Percentiles rank a stretch among this genome's conserved stretches.
Evolutionary conservation across 2,797 vertebrate genomes (phyloP).

Genomic region (Falco novaeseelandiae): DNA sequence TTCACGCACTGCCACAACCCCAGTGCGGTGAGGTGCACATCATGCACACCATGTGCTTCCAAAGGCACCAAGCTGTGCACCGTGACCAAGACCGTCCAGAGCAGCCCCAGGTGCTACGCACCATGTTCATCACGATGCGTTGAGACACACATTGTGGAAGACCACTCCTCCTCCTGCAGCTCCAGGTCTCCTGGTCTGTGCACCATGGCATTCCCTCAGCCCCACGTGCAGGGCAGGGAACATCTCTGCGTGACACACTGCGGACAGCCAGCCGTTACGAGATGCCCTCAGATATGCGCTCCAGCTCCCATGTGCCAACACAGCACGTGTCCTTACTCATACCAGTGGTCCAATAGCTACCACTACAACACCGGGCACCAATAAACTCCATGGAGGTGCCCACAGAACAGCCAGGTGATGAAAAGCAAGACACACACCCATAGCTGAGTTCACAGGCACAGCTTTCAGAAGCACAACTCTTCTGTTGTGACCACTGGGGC

Average conservation of each 20-base stretch:
- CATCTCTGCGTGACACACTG: not conserved
- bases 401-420: fast-evolving
- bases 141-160: not conserved
- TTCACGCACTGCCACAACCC: not conserved
- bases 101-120: not conserved
- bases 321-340: not conserved
- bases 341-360: slow-evolving; percentile 49
- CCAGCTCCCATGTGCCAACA: not conserved
- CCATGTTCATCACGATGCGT: not conserved
- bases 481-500: not conserved
- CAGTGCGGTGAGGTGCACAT: fast-evolving
- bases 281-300: not conserved
- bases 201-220: not conserved
- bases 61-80: fast-evolving
- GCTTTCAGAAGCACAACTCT: fast-evolving
- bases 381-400: fast-evolving
- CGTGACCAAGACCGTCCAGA: not conserved
- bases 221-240: not conserved
- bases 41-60: fast-evolving
- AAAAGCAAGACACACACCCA: not conserved
- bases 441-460: not conserved
- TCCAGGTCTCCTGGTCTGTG: not conserved
- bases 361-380: slow-evolving; percentile 2
- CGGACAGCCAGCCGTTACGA: fast-evolving
- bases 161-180: not conserved